Evolutionary conservation across 2,888 invertebrate genomes (phyloP), one percentile per base, ranked within the genome.

Genomic region (Andrena chrysosceles): DNA sequence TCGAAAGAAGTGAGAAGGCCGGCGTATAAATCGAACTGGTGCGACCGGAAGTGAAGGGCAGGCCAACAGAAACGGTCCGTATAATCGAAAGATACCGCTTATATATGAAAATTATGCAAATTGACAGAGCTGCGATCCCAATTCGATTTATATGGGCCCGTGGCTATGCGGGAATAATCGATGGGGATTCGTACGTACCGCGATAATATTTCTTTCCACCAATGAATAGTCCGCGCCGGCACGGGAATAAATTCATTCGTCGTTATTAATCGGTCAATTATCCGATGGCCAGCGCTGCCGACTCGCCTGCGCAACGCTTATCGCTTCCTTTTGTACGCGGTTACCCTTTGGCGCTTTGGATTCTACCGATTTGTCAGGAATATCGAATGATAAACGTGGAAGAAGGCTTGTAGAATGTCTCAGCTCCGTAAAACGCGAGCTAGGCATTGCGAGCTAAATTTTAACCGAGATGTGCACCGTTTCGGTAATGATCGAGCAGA

Each of bases 401-500:
- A 13, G 1, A 16, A 16, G 13, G 42, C 42, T 42, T 1, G 5
- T 16, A 42, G 5, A 16, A 42, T 42, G 16, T 5, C 16, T 16
- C 42, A 42, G 42, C 16, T 1, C 42, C 42, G 5, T 42, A 42
- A 16, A 42, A 42, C 42, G 16, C 4, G 16, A 42, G 16, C 42
- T 5, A 5, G 42, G 42, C 16, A 42, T 16, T 16, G 42, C 42
- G 16, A 13, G 42, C 16, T 16, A 73, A 54, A 74, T 69, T 76
- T 56, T 10, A 70, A 35, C 60, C 49, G 64, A 68, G 42, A 49
- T 79, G 83, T 81, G 85, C 75, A 72, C 66, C 52, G 75, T 72
- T 69, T 70, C 75, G 81, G 81, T 89, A 89, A 89, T 86, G 87
- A 86, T 78, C 76, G 66, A 33, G 79, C 16, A 70, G 73, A 72